phyloP scores from a whole-genome alignment of 2,888 invertebrate species.

The Beris chalybata region DNA sequence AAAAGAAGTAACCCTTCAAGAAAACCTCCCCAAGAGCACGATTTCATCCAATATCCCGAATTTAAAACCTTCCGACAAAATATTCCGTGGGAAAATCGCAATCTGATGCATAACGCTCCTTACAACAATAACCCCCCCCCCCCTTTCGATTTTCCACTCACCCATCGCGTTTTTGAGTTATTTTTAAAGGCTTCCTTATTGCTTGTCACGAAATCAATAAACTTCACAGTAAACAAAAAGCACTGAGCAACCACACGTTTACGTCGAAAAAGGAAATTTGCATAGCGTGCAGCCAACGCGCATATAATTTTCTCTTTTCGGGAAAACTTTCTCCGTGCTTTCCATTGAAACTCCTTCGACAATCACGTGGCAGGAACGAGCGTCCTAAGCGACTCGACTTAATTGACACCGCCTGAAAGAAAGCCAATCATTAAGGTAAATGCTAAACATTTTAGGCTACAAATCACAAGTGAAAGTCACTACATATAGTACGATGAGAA shows the following conservation, averaged over 20 bases:
- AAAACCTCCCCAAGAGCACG: too few species aligned
- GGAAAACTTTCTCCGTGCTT: conserved; percentile 22
- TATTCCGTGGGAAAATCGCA: too few species aligned
- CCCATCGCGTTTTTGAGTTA: not conserved
- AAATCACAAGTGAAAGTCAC: too few species aligned
- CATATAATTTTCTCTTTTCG: conserved; percentile 18
- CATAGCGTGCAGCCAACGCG: conserved; percentile 23
- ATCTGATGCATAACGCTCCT: too few species aligned
- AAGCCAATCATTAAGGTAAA: conserved; percentile 19
- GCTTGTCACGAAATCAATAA: conserved; percentile 32
- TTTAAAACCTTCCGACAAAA: too few species aligned
- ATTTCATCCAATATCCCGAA: too few species aligned
- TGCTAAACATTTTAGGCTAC: not conserved
- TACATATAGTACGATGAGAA: too few species aligned
- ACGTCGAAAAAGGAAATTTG: conserved; percentile 16
- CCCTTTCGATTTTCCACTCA: too few species aligned
- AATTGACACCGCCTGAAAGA: conserved; percentile 25
- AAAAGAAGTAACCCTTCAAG: too few species aligned
- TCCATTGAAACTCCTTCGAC: conserved; percentile 12
- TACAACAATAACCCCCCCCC: too few species aligned
- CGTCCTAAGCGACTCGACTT: not conserved
- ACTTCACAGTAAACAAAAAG: conserved; percentile 19
- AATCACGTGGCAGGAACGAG: not conserved
- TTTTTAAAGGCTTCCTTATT: conserved; percentile 31
- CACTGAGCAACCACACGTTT: not conserved